Percentiles rank a stretch among this genome's conserved stretches.
These are phyloP conservation scores for Euleptes europaea DNA, from an alignment of 2,113 vertebrate genomes.

Conservation along the genomic window DNA sequence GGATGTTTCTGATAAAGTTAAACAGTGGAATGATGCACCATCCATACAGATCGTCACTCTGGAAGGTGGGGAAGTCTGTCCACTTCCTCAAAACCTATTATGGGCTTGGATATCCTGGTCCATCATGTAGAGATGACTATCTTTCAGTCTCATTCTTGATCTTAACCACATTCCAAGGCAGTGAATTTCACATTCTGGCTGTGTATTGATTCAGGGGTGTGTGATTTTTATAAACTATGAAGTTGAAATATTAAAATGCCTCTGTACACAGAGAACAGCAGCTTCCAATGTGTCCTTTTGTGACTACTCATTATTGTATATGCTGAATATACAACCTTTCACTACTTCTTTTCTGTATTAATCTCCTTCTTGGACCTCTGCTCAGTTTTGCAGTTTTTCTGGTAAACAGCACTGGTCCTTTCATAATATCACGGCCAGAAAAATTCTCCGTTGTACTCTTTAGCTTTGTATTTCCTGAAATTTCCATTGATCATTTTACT, in stretches of 20 bases:
- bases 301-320: not conserved
- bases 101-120: not conserved
- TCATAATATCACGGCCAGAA: not conserved
- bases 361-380: not conserved
- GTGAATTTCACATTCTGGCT: not conserved
- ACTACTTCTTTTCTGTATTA: not conserved
- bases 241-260: not conserved
- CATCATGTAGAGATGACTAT: too few species aligned
- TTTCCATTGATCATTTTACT: not conserved
- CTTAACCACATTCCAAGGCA: not conserved
- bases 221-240: not conserved
- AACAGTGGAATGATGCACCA: not conserved
- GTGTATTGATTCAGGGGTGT: not conserved
- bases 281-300: not conserved
- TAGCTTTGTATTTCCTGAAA: not conserved
- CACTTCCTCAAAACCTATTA: not conserved
- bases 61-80: not conserved
- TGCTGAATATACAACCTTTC: not conserved
- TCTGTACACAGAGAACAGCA: not conserved
- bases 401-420: not conserved
- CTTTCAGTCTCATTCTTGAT: not conserved
- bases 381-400: not conserved
- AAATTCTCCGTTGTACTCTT: not conserved
- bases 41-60: not conserved
- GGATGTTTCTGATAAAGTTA: not conserved